Conservation (phyloP, 2,888 invertebrate species). For the Drepana falcataria region DNA sequence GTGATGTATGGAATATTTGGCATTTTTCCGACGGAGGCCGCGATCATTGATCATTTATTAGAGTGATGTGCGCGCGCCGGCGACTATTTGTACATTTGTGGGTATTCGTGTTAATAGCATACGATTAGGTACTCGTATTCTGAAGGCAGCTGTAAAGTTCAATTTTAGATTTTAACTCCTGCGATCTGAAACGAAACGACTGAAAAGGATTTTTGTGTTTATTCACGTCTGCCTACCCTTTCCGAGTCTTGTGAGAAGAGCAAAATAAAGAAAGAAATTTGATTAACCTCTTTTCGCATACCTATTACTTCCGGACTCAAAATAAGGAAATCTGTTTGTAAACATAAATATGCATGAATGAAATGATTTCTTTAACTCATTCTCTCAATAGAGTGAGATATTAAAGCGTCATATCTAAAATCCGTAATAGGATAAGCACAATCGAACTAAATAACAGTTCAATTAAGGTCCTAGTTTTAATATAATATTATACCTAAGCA, state of each 20-base stretch:
- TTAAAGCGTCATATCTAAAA: conserved; percentile 4
- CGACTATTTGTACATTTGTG: conserved; percentile 32
- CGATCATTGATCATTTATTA: conserved; percentile 72
- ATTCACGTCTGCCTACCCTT: too few relatives aligned
- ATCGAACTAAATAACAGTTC: conserved; percentile 41
- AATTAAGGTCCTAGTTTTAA: conserved; percentile 35
- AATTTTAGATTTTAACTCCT: too few relatives aligned
- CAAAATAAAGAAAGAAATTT: too few relatives aligned
- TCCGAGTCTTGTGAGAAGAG: too few relatives aligned
- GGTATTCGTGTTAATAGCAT: conserved; percentile 12
- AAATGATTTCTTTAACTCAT: too few relatives aligned
- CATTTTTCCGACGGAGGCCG: conserved; percentile 53
- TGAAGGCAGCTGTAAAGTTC: too few relatives aligned
- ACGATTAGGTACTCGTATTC: conserved; percentile 7
- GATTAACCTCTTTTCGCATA: too few relatives aligned
- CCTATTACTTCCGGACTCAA: too few relatives aligned
- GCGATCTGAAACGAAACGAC: too few relatives aligned
- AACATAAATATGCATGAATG: neutral
- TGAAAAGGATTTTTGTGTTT: too few relatives aligned
- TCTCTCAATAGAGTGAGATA: too few relatives aligned
- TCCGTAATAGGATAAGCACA: conserved; percentile 18
- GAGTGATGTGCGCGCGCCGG: conserved; percentile 47
- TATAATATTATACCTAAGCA: neutral
- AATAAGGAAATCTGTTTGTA: too few relatives aligned
- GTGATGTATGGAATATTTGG: conserved; percentile 77